phyloP scores from a whole-genome alignment of 2,113 vertebrate species.

The Pseudorasbora parva region DNA sequence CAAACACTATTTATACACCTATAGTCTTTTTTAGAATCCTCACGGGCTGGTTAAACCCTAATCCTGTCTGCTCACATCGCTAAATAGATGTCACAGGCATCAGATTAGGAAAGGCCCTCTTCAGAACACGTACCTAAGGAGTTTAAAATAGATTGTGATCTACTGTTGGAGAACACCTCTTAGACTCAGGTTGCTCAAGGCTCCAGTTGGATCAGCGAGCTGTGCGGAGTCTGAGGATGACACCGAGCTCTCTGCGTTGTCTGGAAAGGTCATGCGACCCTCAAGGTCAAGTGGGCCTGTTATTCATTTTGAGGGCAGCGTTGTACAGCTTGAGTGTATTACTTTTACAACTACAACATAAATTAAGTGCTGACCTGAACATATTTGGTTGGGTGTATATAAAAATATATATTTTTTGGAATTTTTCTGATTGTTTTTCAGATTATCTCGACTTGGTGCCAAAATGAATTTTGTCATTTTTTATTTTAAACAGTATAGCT shows the following conservation, averaged over 20 bases:
- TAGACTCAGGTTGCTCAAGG: not conserved
- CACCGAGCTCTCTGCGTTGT: slow-evolving; percentile 5
- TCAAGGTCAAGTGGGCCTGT: slow-evolving; percentile 27
- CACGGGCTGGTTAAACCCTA: not conserved
- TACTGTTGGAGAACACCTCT: slow-evolving; percentile 27
- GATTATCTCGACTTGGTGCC: no score
- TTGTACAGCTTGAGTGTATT: slow-evolving; percentile 27
- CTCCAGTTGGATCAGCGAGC: slow-evolving; percentile 24
- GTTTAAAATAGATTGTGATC: slow-evolving; percentile 32
- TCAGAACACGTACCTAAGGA: slow-evolving; percentile 12
- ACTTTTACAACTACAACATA: slow-evolving; percentile 16
- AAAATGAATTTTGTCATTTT: no score
- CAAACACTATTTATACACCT: slow-evolving; percentile 1
- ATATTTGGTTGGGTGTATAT: not conserved
- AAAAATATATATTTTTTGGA: no score
- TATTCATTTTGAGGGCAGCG: slow-evolving; percentile 16
- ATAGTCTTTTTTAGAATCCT: slow-evolving; percentile 22
- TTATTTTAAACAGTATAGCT: no score
- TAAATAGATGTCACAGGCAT: not conserved
- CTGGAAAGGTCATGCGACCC: not conserved
- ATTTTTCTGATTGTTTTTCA: no score
- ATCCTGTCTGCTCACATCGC: not conserved
- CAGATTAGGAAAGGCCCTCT: slow-evolving; percentile 29
- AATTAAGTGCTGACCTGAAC: slow-evolving; percentile 13
- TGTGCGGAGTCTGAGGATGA: not conserved